Evolutionary conservation across 2,113 vertebrate genomes (phyloP), one percentile per base, ranked within the genome.

Genomic region (Polyodon spathula): DNA sequence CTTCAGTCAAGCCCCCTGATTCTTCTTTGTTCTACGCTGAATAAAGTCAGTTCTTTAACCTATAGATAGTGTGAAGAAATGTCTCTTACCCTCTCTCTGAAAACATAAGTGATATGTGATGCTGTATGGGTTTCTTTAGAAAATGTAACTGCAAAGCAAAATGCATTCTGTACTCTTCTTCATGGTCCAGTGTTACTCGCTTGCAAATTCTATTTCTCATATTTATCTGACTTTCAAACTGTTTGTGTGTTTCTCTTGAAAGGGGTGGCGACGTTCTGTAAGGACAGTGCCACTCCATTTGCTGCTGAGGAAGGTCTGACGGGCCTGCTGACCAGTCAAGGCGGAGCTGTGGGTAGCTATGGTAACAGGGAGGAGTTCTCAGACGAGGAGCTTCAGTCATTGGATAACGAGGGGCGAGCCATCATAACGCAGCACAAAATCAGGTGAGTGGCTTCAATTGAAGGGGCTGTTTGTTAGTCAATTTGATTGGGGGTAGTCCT

Each of bases 241-340:
- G 6, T 8, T 4, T 50, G n/a, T 55, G 38, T 6, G 27, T 8
- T 67, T 63, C 60, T 9, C 50, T 27, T 52, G 8, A 56, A 62
- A 92, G 92, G 91, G 3, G 91, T 93, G 15, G 90, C 89, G 8
- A 93, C 90, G 2, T 94, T 88, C 77, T 95, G 92, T 72, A 92
- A 87, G 63, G 81, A 86, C 53, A 68, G 65, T 1, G 79, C 83
- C 61, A 89, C 86, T 8, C 92, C 92, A 1, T 72, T 80, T 58
- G 85, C 88, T 52, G 91, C 91, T 38, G 92, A 93, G 76, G 92
- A 95, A 71, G 92, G 92, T 64, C 81, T 94, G 61, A 86, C 86
- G 1, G 90, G 92, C 56, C 71, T 91, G 17, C 68, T 93, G 63
- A 80, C 75, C 64, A 85, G 55, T 70, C 80, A 83, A 14, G 75